Evolutionary conservation across 2,797 vertebrate genomes (phyloP).

Genomic region (Acropternis orthonyx): DNA sequence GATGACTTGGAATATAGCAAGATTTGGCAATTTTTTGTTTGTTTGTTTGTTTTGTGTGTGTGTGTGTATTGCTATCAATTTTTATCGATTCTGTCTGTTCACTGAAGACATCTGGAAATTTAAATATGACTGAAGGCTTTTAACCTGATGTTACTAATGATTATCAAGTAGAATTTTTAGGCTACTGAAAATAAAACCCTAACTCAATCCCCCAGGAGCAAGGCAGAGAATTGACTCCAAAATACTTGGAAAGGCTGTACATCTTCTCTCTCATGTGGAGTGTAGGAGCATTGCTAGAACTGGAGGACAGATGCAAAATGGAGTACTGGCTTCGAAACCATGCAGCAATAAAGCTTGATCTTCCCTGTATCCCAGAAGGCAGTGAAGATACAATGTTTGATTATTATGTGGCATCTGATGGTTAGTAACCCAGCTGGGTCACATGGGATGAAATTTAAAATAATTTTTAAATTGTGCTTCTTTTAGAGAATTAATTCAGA

Average conservation of each 20-base stretch:
- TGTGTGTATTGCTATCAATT: neutral
- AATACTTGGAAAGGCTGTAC: slow-evolving; percentile 87
- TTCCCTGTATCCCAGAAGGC: slow-evolving; percentile 78
- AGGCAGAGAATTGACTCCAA: slow-evolving; percentile 78
- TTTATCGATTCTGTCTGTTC: neutral
- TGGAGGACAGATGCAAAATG: slow-evolving; percentile 84
- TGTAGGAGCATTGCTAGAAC: slow-evolving; percentile 87
- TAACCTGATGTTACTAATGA: neutral
- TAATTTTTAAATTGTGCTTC: neutral
- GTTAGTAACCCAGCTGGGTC: slow-evolving; percentile 72
- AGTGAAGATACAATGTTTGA: slow-evolving; percentile 89
- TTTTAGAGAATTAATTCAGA: neutral
- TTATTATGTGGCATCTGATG: slow-evolving; percentile 85
- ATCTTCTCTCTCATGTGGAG: slow-evolving; percentile 96
- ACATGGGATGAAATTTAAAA: neutral
- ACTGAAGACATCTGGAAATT: neutral
- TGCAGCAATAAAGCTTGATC: slow-evolving; percentile 75
- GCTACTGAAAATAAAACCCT: neutral
- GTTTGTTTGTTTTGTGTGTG: too few species aligned
- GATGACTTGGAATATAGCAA: neutral
- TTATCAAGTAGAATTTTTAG: neutral
- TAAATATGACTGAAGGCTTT: neutral
- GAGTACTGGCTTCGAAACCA: slow-evolving; percentile 87
- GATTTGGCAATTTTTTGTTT: neutral
- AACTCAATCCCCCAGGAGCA: slow-evolving; percentile 81